Base-by-base conservation (phyloP, 2,888 invertebrate genomes). In the Petrolisthes cinctipes region DNA sequence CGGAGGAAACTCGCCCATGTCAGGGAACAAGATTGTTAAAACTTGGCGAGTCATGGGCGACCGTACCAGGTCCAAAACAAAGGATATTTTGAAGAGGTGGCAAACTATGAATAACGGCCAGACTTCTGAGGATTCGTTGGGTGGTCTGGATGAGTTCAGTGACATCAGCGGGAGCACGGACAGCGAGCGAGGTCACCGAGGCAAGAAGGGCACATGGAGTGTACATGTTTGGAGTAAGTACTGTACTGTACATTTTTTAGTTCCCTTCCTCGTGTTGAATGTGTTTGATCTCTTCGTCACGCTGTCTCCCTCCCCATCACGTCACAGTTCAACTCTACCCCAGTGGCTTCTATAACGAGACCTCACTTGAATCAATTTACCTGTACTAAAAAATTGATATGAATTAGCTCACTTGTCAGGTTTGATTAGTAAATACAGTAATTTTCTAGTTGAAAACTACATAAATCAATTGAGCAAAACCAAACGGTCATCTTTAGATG, bases 21-120 rank as follows among this genome's bases (percentile, higher is more conserved):
- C 90, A 17, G 89, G 90, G 20, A 90, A 90, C 73, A 96, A 95
- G 92, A 95, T 95, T 92, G 95, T 96, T 92, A 94, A 95, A 7
- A 96, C 96, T 92, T 96, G 96, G 96, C 94, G 94, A 91, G 95
- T 95, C 91, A 96, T 96, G 92, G 96, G 96, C 93, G 96, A 95
- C 92, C 95, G 95, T 92, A 96, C 96, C 54, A 95, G 95, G 92
- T 96, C 96, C 92, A 94, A 95, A 92, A 96, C 96, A 5, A 95
- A 95, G 92, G 96, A 96, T 92, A 93, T 96, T 89, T 92, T 96
- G 91, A 95, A 95, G 92, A 93, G 95, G 91, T 95, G 95, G 95
- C 93, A 90, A 78, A 90, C 90, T 76, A 90, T 90, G 90, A 89
- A 89, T 68, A 90, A 89, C 75, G 88, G 90, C 0, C 90, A 90